Percentiles rank a stretch among this genome's conserved stretches.
Conservation (phyloP, 2,113 vertebrate species). For the Galemys pyrenaicus region DNA sequence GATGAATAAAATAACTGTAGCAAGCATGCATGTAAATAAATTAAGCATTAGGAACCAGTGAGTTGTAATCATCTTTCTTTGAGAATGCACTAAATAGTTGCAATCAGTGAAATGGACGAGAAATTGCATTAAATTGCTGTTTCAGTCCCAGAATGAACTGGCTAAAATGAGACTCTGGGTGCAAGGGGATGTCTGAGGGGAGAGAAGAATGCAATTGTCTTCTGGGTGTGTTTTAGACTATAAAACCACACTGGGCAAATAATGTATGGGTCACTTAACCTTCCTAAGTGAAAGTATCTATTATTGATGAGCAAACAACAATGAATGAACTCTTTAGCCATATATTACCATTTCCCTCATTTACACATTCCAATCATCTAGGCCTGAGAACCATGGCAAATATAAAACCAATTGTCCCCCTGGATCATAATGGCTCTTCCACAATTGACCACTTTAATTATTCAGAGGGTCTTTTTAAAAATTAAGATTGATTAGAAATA, state of each 20-base stretch:
- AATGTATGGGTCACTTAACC: constrained; percentile 68
- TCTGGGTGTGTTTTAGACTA: constrained; percentile 70
- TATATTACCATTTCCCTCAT: constrained; percentile 21
- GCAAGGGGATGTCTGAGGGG: neutral
- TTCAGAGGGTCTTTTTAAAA: constrained; percentile 52
- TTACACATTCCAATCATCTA: neutral
- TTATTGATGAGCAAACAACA: constrained; percentile 70
- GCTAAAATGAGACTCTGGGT: constrained; percentile 75
- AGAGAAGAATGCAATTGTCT: constrained; percentile 77
- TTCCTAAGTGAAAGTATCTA: constrained; percentile 71
- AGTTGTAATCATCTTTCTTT: constrained; percentile 88
- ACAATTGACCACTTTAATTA: constrained; percentile 49
- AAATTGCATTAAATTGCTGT: constrained; percentile 85
- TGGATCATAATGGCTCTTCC: neutral
- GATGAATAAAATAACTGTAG: constrained; percentile 84
- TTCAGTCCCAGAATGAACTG: constrained; percentile 73
- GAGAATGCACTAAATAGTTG: constrained; percentile 86
- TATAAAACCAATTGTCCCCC: constrained; percentile 37
- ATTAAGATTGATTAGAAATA: constrained; percentile 57
- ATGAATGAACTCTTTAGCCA: constrained; percentile 68
- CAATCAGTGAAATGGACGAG: constrained; percentile 87
- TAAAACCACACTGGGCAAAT: constrained; percentile 68
- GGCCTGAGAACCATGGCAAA: neutral
- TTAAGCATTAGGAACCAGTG: constrained; percentile 87
- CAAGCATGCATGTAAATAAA: constrained; percentile 89